Evolutionary conservation across 2,888 invertebrate genomes (phyloP), one percentile per base, ranked within the genome.

Genomic region (Agrilus biguttatus): DNA sequence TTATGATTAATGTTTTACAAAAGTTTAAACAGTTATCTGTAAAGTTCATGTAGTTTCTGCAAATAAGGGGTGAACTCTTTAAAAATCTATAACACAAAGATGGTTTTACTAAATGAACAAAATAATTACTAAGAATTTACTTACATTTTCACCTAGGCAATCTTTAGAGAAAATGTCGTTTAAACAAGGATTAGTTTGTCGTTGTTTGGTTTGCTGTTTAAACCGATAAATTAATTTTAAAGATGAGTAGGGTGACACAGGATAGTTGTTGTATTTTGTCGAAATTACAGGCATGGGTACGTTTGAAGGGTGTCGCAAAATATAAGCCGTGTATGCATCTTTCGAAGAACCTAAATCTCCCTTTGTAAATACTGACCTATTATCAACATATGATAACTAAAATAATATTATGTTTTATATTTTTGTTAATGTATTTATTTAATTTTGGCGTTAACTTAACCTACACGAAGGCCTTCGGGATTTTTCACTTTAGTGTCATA

Each of bases 241-340:
- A 2, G 51, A 51, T 8, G 41, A 35, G 36, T 46, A 41, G 6
- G 51, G 51, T 36, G 43, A 33, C 21, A 28, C 28, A 28, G 28
- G 28, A 28, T 28, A 28, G 10, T 28, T 28, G 28, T 28, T 28
- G 28, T 28, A 28, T 28, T 28, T 28, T 28, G 77, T 77, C 2
- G 77, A 76, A 51, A 77, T 76, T 14, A 75, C 61, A 6, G 69
- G 62, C 47, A 68, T 68, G 33, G 66, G 63, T 23, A 66, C 62
- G 23, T 67, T 62, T 43, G 61, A 59, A 33, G 64, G 59, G 51
- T 68, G 68, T 34, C 68, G 64, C 36, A 74, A 28, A 10, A 28
- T 28, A 10, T 28, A 28, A 8, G 28, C 28, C 2, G 28, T 28
- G 5, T 28, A 28, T 10, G 28, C 10, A 28, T 28, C 28, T 28